A percentile compares a stretch with the other conserved stretches of the same genome.
Evolutionary conservation across 2,113 vertebrate genomes (phyloP).

Genomic region (Platanista minor): DNA sequence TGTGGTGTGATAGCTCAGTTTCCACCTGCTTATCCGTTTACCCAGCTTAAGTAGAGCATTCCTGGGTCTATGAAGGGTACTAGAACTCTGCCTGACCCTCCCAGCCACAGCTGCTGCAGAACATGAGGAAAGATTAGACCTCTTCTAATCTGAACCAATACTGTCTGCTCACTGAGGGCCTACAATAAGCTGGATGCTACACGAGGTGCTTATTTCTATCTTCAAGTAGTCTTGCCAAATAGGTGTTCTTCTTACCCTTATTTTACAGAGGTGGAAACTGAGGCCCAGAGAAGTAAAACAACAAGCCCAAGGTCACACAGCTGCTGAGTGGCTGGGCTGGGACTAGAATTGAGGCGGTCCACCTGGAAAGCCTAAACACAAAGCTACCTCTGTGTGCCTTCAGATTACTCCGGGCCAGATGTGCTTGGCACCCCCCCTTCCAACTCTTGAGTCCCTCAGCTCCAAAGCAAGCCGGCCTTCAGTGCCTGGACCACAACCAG

Average conservation of each 20-base stretch:
- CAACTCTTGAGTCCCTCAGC: not conserved
- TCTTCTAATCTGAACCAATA: not conserved
- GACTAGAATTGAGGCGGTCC: not conserved
- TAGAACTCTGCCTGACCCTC: not conserved
- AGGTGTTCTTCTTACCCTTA: not conserved
- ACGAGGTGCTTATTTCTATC: not conserved
- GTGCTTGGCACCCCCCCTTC: not conserved
- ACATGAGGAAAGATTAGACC: no score
- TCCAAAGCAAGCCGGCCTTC: not conserved
- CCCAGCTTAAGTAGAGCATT: not conserved
- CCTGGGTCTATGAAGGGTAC: not conserved
- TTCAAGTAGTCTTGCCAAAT: not conserved
- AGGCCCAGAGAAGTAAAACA: not conserved
- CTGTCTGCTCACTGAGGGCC: not conserved
- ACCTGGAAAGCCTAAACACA: not conserved
- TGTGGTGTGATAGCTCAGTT: not conserved
- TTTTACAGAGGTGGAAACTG: not conserved
- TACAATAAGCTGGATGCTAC: not conserved
- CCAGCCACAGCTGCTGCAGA: not conserved
- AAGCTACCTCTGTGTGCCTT: not conserved
- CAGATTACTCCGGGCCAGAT: not conserved
- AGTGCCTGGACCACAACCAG: not conserved
- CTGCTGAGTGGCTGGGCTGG: not conserved
- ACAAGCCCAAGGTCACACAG: not conserved
- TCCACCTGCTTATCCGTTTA: not conserved